These are phyloP conservation scores for Diaphora mendica DNA, from an alignment of 2,888 invertebrate genomes.

Conservation along the genomic window DNA sequence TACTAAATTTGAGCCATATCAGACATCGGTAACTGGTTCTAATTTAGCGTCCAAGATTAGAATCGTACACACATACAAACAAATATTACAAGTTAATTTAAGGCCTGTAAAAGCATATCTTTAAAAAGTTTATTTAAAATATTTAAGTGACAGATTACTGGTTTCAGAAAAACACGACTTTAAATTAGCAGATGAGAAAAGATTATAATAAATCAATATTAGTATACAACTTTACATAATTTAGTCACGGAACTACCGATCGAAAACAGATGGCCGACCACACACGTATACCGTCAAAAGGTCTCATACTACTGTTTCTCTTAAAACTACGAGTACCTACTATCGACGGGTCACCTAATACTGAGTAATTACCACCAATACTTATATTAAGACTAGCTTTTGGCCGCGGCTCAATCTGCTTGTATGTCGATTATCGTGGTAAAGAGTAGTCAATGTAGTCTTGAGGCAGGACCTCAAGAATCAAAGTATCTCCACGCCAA, in stretches of 20 bases:
- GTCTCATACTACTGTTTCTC: neutral
- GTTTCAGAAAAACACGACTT: neutral
- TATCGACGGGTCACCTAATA: too few species aligned
- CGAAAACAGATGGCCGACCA: neutral
- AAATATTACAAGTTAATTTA: neutral
- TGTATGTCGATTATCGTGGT: too few species aligned
- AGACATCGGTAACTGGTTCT: too few species aligned
- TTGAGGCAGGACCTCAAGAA: too few species aligned
- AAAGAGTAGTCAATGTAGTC: too few species aligned
- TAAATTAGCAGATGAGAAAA: neutral
- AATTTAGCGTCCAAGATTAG: neutral
- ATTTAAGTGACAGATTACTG: too few species aligned
- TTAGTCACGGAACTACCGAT: neutral
- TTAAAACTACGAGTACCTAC: neutral
- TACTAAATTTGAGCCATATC: too few species aligned
- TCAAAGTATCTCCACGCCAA: too few species aligned
- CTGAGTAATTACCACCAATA: too few species aligned
- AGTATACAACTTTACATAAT: neutral
- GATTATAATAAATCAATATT: conserved; percentile 1
- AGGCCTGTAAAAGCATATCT: too few species aligned
- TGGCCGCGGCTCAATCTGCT: too few species aligned
- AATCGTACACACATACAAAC: neutral
- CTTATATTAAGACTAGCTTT: neutral
- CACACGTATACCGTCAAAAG: neutral
- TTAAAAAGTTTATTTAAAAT: too few species aligned